A percentile compares a stretch with the other conserved stretches of the same genome.
Conservation (phyloP, 2,797 vertebrate genomes). For the Lutjanus argentimaculatus region DNA sequence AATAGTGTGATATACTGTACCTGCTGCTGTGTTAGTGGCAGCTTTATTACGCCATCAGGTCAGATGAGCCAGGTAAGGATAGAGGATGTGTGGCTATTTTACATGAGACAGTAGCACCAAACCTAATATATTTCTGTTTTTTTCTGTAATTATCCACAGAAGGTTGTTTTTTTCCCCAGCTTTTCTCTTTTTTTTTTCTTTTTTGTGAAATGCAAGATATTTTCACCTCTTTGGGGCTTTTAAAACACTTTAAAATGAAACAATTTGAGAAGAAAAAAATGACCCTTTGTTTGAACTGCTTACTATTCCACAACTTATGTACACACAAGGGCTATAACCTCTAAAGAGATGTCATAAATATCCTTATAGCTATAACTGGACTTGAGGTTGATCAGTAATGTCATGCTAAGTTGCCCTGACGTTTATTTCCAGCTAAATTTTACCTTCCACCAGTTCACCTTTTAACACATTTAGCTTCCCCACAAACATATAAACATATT, state of each 20-base stretch:
- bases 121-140: background rate
- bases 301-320: background rate
- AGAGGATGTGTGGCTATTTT: background rate
- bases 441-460: too few species aligned
- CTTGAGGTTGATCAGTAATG: too few species aligned
- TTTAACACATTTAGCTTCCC: background rate
- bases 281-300: too few species aligned
- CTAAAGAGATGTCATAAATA: too few species aligned
- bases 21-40: background rate
- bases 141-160: too few species aligned
- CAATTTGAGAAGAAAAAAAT: background rate
- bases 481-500: background rate
- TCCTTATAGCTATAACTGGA: background rate
- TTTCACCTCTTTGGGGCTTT: background rate
- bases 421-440: too few species aligned
- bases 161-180: background rate
- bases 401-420: background rate
- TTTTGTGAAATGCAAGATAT: background rate
- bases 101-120: background rate
- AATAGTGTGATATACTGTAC: background rate
- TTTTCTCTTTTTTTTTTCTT: background rate
- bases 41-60: slow-evolving; percentile 12
- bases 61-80: background rate
- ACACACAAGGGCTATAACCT: background rate
- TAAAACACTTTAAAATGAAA: background rate